Conservation (phyloP, 2,113 vertebrate genomes). For the Aplodontia rufa region DNA sequence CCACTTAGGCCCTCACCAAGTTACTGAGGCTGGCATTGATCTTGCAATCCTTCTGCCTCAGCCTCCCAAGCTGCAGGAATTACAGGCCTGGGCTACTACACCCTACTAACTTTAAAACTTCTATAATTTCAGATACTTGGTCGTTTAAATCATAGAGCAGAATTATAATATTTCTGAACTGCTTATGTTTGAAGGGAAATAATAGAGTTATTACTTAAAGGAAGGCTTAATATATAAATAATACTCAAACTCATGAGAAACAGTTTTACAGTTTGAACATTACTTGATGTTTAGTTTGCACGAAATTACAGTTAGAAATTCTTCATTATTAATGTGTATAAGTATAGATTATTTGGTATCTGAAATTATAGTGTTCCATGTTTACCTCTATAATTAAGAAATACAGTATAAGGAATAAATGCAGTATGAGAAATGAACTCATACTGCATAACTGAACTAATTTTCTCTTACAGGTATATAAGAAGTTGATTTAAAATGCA, state of each 20-base stretch:
- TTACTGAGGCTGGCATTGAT: too few species aligned
- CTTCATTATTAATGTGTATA: not conserved
- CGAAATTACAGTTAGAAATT: slow-evolving; percentile 48
- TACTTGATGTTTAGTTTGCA: slow-evolving; percentile 44
- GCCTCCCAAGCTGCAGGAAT: too few species aligned
- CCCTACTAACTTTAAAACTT: slow-evolving; percentile 38
- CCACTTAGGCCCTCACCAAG: too few species aligned
- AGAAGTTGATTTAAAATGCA: not conserved
- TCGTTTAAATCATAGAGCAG: slow-evolving; percentile 16
- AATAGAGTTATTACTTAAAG: slow-evolving; percentile 33
- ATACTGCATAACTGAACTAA: not conserved
- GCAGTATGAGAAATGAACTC: not conserved
- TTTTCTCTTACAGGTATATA: slow-evolving; percentile 3
- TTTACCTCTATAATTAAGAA: slow-evolving; percentile 21
- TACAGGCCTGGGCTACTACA: too few species aligned
- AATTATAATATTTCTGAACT: slow-evolving; percentile 16
- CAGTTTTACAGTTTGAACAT: slow-evolving; percentile 40
- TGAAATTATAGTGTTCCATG: slow-evolving; percentile 22
- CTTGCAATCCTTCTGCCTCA: too few species aligned
- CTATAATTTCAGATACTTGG: not conserved
- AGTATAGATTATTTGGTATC: not conserved
- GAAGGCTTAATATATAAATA: slow-evolving; percentile 40
- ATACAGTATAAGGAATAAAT: not conserved
- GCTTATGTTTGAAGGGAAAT: not conserved
- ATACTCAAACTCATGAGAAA: not conserved